Evolutionary conservation across 2,113 vertebrate genomes (phyloP).

Genomic region (Vanacampus margaritifer): DNA sequence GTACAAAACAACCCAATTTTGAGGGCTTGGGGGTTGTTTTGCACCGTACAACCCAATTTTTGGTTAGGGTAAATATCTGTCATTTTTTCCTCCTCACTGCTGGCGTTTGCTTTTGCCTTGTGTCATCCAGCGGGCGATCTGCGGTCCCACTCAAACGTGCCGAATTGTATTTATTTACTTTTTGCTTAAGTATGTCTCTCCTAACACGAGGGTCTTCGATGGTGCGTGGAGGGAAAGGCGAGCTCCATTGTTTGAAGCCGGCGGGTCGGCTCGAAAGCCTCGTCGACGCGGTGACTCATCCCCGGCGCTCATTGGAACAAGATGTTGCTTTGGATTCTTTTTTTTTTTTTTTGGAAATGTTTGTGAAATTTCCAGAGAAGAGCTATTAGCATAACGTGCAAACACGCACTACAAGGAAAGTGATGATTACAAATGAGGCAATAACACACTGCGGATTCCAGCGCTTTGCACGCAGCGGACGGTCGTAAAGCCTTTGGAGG

Average conservation of each 20-base stretch:
- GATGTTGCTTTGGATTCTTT: slow-evolving; percentile 12
- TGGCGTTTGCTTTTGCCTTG: slow-evolving; percentile 41
- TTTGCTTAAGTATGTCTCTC: slow-evolving; percentile 28
- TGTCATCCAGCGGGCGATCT: slow-evolving; percentile 22
- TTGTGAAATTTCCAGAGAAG: slow-evolving; percentile 14
- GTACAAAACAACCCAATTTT: no score
- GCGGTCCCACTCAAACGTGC: slow-evolving; percentile 56
- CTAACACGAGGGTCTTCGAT: slow-evolving; percentile 55
- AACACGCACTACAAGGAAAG: neutral
- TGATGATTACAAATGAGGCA: slow-evolving; percentile 26
- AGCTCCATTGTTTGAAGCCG: slow-evolving; percentile 32
- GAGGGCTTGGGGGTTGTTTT: no score
- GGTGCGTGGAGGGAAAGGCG: slow-evolving; percentile 28
- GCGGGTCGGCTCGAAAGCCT: slow-evolving; percentile 15
- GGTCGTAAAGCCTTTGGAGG: slow-evolving; percentile 15
- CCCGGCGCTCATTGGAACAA: slow-evolving; percentile 1
- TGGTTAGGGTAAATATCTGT: no score
- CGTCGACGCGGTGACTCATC: slow-evolving; percentile 22
- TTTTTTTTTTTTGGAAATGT: slow-evolving; percentile 13
- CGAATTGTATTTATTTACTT: slow-evolving; percentile 3
- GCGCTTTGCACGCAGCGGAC: slow-evolving; percentile 2
- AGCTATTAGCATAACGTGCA: slow-evolving; percentile 15
- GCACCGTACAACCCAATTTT: no score
- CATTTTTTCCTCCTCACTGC: no score
- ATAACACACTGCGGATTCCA: slow-evolving; percentile 11